Evolutionary conservation across 1,140 invertebrate genomes (phyloP).

Genomic region (Trichomalopsis sarcophagae): DNA sequence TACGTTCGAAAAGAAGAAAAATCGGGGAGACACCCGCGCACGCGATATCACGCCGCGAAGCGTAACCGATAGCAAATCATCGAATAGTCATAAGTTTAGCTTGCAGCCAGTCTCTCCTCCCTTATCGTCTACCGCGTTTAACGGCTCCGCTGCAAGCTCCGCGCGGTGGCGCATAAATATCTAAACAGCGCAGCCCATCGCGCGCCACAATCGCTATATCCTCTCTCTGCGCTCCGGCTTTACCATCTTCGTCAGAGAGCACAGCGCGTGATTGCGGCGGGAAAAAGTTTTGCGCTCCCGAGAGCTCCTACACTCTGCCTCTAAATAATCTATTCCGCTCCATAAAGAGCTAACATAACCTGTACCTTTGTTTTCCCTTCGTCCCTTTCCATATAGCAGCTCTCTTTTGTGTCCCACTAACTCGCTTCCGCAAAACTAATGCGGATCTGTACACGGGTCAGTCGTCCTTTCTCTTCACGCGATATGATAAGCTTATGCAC

Average conservation of each 20-base stretch:
- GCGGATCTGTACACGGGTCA: background rate
- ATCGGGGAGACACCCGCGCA: too few species aligned
- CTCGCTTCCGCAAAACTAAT: background rate
- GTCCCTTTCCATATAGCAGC: background rate
- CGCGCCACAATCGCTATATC: background rate
- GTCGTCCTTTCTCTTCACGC: background rate
- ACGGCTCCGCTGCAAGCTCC: background rate
- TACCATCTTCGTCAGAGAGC: background rate
- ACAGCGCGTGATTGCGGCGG: background rate
- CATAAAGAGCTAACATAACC: background rate
- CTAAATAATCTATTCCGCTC: conserved; percentile 38
- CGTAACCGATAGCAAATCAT: background rate
- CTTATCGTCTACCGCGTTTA: background rate
- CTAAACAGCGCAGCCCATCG: background rate
- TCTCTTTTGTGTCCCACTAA: too few species aligned
- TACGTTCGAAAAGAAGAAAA: too few species aligned
- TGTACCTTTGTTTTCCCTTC: background rate
- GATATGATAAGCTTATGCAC: background rate
- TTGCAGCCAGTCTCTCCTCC: background rate
- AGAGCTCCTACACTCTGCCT: background rate
- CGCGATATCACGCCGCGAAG: too few species aligned
- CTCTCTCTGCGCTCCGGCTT: background rate
- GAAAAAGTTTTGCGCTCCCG: conserved; percentile 23
- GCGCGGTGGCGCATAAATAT: background rate
- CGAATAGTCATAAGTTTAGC: background rate